phyloP scores from a whole-genome alignment of 2,113 vertebrate species.

The Gracilinanus agilis region DNA sequence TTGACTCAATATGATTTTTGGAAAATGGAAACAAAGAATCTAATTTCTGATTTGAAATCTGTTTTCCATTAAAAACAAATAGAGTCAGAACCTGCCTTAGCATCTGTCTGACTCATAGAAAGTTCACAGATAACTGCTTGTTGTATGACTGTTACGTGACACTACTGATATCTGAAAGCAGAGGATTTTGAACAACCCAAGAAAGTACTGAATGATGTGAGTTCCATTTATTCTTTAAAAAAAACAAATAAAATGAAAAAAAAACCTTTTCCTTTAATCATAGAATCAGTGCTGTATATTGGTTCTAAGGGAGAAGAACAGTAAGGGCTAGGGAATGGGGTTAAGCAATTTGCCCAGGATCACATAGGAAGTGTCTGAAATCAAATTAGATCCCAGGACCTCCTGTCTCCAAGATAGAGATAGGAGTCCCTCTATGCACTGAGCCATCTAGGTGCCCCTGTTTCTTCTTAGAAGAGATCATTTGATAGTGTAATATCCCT shows the following conservation, averaged over 20 bases:
- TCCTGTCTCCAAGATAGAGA: too few relatives aligned
- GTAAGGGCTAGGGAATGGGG: too few relatives aligned
- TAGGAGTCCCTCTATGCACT: too few relatives aligned
- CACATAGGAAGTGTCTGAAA: too few relatives aligned
- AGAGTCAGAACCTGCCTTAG: background rate
- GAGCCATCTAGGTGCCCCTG: too few relatives aligned
- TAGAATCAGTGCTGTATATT: too few relatives aligned
- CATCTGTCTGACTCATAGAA: background rate
- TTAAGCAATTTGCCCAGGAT: too few relatives aligned
- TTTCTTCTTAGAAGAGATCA: background rate
- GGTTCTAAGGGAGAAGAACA: too few relatives aligned
- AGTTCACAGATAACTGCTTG: background rate
- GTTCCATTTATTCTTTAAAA: too few relatives aligned
- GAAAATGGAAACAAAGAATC: background rate
- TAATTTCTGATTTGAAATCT: background rate
- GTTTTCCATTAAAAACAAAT: background rate
- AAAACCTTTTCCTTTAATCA: too few relatives aligned
- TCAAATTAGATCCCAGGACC: too few relatives aligned
- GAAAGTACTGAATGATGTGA: background rate
- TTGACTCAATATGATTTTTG: background rate
- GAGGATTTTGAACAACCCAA: background rate
- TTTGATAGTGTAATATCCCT: background rate
- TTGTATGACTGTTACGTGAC: background rate
- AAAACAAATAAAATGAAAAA: too few relatives aligned
- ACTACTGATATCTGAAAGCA: background rate